phyloP scores from a whole-genome alignment of 37 sponge, comb jelly and placozoan genomes.

The Halisarca cf. caerulea region DNA sequence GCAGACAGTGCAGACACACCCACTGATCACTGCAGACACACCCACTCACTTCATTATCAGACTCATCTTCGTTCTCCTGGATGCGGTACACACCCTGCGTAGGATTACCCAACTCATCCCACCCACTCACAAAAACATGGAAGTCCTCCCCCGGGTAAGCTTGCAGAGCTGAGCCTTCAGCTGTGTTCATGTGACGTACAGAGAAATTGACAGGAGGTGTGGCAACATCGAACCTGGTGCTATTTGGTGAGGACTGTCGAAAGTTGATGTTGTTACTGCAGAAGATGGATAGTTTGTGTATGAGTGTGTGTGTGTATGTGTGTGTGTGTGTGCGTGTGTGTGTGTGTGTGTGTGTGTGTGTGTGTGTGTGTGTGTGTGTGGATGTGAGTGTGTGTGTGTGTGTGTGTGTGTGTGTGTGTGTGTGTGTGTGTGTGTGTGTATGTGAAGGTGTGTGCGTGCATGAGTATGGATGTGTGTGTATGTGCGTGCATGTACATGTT shows the following conservation, averaged over 20 bases:
- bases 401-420: no score
- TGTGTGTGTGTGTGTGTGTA: no score
- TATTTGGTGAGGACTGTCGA: not conserved
- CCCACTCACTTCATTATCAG: conserved; percentile 8
- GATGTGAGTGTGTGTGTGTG: no score
- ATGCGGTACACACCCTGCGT: conserved; percentile 18
- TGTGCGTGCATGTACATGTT: no score
- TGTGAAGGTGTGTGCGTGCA: no score
- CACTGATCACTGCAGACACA: conserved; percentile 20
- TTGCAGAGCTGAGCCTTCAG: conserved; percentile 17
- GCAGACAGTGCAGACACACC: conserved; percentile 35
- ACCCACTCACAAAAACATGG: conserved; percentile 18
- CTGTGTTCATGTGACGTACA: not conserved
- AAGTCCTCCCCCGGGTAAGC: conserved; percentile 55
- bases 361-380: conserved; percentile 4
- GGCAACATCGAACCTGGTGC: not conserved
- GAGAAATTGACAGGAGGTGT: conserved; percentile 10
- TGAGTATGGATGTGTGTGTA: no score
- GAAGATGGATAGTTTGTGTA: not conserved
- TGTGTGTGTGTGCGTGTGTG: no score
- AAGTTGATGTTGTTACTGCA: not conserved
- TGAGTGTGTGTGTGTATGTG: no score
- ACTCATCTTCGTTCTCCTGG: not conserved
- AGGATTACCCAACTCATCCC: conserved; percentile 39
- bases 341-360: no score